Conservation (phyloP, 2,113 vertebrate species). For the Lophochroa leadbeateri region DNA sequence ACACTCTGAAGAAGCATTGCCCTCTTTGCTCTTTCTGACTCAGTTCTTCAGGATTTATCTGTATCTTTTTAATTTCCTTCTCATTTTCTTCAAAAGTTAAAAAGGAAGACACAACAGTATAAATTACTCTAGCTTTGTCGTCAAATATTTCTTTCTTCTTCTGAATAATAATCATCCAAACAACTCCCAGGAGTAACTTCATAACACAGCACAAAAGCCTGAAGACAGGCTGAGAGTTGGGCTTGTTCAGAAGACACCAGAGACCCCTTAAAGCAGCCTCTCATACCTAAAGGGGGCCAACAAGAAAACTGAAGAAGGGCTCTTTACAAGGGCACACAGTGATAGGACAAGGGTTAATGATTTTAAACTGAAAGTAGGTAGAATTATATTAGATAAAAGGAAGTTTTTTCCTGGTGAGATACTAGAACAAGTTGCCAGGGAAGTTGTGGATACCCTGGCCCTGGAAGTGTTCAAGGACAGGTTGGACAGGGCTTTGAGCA, state of each 20-base stretch:
- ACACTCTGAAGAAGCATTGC: background rate
- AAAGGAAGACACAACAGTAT: background rate
- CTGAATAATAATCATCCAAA: background rate
- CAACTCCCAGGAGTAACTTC: rapidly evolving
- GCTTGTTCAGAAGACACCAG: background rate
- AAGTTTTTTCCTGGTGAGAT: background rate
- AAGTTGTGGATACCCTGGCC: background rate
- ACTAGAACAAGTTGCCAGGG: background rate
- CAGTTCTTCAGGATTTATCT: background rate
- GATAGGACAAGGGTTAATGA: background rate
- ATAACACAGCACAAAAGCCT: background rate
- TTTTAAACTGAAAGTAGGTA: background rate
- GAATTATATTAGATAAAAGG: background rate
- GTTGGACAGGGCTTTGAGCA: background rate
- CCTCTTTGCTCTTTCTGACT: background rate
- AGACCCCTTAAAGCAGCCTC: background rate
- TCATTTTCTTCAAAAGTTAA: background rate
- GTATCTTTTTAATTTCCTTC: background rate
- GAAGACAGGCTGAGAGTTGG: background rate
- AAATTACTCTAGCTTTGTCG: background rate
- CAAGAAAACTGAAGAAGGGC: background rate
- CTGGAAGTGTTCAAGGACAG: background rate
- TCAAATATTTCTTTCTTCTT: background rate
- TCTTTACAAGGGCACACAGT: background rate
- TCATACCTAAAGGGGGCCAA: background rate